These are phyloP conservation scores for Cephalopterus ornatus DNA, from an alignment of 2,113 vertebrate species.

Conservation along the genomic window DNA sequence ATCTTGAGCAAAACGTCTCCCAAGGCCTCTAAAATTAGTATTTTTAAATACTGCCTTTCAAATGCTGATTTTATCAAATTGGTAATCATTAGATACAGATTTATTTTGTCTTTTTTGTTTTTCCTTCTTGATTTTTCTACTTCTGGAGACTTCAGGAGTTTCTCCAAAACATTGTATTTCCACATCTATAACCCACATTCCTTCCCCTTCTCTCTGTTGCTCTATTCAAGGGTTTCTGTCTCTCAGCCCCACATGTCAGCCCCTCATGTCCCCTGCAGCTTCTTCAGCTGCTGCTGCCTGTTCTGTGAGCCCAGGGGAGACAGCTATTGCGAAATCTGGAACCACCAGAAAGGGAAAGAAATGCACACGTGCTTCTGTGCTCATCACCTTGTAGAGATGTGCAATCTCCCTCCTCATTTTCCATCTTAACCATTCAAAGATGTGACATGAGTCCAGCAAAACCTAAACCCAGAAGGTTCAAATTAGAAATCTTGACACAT, in stretches of 20 bases:
- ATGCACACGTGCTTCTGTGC: neutral
- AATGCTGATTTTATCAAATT: neutral
- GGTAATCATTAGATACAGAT: constrained; percentile 41
- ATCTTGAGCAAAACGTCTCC: neutral
- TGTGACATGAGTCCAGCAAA: neutral
- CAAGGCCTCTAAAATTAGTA: neutral
- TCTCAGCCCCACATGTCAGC: constrained; percentile 56
- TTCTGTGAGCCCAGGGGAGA: neutral
- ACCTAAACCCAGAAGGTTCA: neutral
- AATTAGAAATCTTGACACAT: neutral
- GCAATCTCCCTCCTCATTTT: neutral
- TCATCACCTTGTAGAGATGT: neutral
- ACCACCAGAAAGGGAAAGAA: neutral
- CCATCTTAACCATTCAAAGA: neutral
- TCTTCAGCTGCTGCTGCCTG: constrained; percentile 57
- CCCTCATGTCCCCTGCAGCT: constrained; percentile 31
- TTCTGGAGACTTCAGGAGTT: constrained; percentile 58
- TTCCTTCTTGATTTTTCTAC: constrained; percentile 71
- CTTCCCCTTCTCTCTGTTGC: constrained; percentile 55
- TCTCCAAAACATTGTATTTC: constrained; percentile 59
- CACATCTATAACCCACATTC: constrained; percentile 71
- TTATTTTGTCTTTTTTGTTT: constrained; percentile 70
- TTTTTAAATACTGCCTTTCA: neutral
- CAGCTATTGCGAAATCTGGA: neutral
- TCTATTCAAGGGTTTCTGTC: constrained; percentile 59